Conservation (phyloP, 2,113 vertebrate species). For the Thamnaconus septentrionalis region DNA sequence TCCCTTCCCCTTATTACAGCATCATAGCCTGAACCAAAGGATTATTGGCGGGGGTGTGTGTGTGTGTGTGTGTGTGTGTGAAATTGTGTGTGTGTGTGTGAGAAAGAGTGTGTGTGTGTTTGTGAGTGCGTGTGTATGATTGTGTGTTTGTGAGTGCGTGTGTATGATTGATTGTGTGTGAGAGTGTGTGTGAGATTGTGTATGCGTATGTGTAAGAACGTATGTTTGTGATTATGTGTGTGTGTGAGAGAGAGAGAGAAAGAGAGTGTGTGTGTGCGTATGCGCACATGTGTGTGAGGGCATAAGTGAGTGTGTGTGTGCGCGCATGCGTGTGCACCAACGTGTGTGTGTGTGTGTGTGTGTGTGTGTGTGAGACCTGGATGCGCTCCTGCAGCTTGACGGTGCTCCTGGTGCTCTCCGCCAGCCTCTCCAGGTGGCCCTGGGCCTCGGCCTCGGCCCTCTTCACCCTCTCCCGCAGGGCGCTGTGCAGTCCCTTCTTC, state of each 20-base stretch:
- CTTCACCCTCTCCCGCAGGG: constrained; percentile 83
- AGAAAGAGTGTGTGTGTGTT: constrained; percentile 48
- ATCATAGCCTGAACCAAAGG: neutral
- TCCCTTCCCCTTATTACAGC: constrained; percentile 8
- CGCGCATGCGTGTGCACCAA: constrained; percentile 27
- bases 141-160: no score
- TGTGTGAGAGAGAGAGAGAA: no score
- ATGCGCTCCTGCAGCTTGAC: constrained; percentile 87
- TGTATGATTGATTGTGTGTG: no score
- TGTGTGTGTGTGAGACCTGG: constrained; percentile 76
- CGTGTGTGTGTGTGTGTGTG: constrained; percentile 20
- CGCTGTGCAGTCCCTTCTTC: constrained; percentile 80
- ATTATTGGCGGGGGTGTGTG: neutral
- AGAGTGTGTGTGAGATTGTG: constrained; percentile 40
- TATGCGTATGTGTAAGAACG: constrained; percentile 28
- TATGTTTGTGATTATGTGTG: no score
- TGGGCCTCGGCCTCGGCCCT: constrained; percentile 86
- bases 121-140: constrained; percentile 1
- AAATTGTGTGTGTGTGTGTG: constrained; percentile 17
- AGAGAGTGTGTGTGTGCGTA: neutral
- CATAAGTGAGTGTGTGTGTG: neutral
- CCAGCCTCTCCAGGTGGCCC: constrained; percentile 80
- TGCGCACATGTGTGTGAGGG: neutral
- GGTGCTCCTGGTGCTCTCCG: constrained; percentile 83
- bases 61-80: constrained; percentile 16